Evolutionary conservation across 37 sponge, comb jelly and placozoan species (phyloP).

Genomic region (Diacarnus erythraeanus): DNA sequence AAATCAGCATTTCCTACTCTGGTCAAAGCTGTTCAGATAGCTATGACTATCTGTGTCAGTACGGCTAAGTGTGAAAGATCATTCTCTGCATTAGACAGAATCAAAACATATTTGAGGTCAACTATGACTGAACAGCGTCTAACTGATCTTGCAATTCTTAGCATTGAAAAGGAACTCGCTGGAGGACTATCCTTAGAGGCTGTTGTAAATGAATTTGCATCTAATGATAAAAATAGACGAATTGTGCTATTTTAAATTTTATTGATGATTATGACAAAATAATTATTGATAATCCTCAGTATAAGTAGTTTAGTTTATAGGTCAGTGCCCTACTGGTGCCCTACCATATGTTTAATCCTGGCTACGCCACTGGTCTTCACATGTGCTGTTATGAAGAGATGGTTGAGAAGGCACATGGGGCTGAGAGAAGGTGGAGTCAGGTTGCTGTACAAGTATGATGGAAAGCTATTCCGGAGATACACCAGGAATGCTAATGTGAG

Average conservation of each 20-base stretch:
- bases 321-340: too few species aligned
- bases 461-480: too few species aligned
- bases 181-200: not conserved
- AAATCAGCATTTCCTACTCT: not conserved
- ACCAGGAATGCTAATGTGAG: too few species aligned
- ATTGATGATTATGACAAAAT: too few species aligned
- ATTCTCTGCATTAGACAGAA: not conserved
- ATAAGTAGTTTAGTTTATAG: too few species aligned
- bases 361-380: too few species aligned
- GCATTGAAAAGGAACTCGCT: not conserved
- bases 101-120: constrained; percentile 5
- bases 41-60: not conserved
- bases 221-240: not conserved
- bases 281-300: too few species aligned
- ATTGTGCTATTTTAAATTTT: not conserved
- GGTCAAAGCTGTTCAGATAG: not conserved
- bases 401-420: too few species aligned
- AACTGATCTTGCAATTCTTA: constrained; percentile 1
- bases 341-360: too few species aligned
- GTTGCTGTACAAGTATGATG: too few species aligned
- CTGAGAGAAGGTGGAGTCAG: too few species aligned
- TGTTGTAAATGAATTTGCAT: not conserved
- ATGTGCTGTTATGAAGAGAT: too few species aligned
- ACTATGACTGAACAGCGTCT: constrained; percentile 19
- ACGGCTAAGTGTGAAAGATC: constrained; percentile 2